These are phyloP conservation scores for Plotosus lineatus DNA, from an alignment of 2,113 vertebrate species.

Conservation along the genomic window DNA sequence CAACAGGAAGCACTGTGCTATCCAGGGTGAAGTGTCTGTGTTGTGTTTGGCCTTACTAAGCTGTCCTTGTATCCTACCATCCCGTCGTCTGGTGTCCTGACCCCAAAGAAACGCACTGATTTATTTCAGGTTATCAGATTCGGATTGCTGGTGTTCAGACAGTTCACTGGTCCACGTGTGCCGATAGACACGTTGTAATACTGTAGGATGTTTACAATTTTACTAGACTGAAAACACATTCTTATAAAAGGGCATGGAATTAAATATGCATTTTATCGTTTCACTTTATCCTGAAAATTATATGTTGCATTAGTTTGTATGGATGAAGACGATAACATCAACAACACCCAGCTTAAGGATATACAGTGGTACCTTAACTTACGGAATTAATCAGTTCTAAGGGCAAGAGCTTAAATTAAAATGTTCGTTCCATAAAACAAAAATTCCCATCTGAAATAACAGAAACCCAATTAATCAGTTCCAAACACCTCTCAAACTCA, in stretches of 20 bases:
- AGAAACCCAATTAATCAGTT: no score
- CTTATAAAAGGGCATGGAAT: neutral
- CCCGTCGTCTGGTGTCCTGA: constrained; percentile 3
- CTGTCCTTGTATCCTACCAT: constrained; percentile 65
- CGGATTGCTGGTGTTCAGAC: neutral
- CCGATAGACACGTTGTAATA: neutral
- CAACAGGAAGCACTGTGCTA: constrained; percentile 84
- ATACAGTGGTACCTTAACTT: no score
- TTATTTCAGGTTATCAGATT: neutral
- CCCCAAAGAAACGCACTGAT: neutral
- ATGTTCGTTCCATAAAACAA: no score
- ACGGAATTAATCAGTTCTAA: no score
- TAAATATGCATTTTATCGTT: no score
- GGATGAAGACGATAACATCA: no score
- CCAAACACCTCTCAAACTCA: no score
- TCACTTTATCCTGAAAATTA: no score
- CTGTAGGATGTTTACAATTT: neutral
- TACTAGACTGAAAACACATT: neutral
- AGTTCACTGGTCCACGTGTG: neutral
- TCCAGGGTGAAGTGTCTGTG: constrained; percentile 78
- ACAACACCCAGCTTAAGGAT: no score
- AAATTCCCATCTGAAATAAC: no score
- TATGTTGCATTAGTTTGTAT: neutral
- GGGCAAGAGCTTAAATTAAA: no score
- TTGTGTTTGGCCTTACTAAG: constrained; percentile 88